A percentile compares a stretch with the other conserved stretches of the same genome.
Conservation (phyloP, 2,797 vertebrate genomes). For the Myotis myotis region DNA sequence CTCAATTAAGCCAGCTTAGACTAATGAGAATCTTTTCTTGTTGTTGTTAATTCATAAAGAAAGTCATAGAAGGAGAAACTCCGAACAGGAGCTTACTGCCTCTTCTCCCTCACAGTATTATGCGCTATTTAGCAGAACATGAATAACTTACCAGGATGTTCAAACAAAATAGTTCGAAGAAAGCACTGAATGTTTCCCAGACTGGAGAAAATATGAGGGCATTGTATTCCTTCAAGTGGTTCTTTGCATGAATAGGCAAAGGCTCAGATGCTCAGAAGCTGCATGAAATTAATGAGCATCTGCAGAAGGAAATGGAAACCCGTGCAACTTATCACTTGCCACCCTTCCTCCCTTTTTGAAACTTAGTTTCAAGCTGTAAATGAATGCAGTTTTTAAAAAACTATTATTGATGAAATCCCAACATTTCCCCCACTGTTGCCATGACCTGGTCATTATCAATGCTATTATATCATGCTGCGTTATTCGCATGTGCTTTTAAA, state of each 20-base stretch:
- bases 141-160: constrained; percentile 46
- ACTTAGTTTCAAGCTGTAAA: neutral
- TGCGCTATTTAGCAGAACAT: constrained; percentile 46
- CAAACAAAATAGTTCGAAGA: constrained; percentile 52
- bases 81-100: neutral
- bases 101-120: neutral
- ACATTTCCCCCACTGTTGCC: neutral
- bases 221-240: constrained; percentile 46
- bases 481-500: neutral
- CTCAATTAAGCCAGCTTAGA: neutral
- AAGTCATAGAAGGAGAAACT: constrained; percentile 22
- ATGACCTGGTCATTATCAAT: neutral
- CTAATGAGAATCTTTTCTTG: constrained; percentile 33
- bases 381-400: neutral
- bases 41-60: constrained; percentile 41
- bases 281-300: neutral
- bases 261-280: neutral
- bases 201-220: neutral
- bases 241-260: constrained; percentile 33
- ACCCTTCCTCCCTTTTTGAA: neutral
- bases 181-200: neutral
- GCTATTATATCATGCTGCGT: neutral
- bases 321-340: neutral
- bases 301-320: neutral
- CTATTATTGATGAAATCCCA: constrained; percentile 4